phyloP scores from a whole-genome alignment of 2,113 vertebrate genomes.

The Phyllostomus hastatus region DNA sequence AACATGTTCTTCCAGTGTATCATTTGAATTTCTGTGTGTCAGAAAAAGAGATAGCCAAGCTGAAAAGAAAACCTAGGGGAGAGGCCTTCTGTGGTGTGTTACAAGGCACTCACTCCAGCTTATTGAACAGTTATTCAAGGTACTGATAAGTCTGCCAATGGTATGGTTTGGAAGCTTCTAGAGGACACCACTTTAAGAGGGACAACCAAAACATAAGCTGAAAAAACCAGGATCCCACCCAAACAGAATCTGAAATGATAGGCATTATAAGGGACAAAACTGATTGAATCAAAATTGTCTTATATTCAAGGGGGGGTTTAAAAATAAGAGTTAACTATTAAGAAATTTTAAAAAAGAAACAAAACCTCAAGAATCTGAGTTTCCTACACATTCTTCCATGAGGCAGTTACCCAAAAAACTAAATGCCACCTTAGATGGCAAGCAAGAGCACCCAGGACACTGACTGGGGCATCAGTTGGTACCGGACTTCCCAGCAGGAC shows the following conservation, averaged over 20 bases:
- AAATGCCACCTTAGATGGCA: neutral
- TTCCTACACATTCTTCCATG: neutral
- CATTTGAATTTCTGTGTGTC: neutral
- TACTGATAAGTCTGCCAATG: neutral
- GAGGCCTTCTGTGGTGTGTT: neutral
- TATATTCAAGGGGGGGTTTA: neutral
- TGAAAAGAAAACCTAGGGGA: neutral
- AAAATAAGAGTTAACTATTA: neutral
- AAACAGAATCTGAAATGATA: neutral
- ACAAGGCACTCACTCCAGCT: neutral
- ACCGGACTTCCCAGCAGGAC: neutral
- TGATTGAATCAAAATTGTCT: neutral
- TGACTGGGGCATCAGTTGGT: neutral
- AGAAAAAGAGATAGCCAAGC: neutral
- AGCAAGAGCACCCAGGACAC: neutral
- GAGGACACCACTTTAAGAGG: neutral
- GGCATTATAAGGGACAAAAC: neutral
- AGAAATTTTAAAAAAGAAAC: neutral
- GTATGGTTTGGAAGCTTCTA: neutral
- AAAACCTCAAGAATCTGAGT: neutral
- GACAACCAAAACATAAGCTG: neutral
- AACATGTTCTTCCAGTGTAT: neutral
- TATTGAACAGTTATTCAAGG: neutral
- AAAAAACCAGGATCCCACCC: neutral
- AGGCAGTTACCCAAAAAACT: neutral